Evolutionary conservation across 2,113 vertebrate genomes (phyloP).

Genomic region (Potamarius usumacintae): DNA sequence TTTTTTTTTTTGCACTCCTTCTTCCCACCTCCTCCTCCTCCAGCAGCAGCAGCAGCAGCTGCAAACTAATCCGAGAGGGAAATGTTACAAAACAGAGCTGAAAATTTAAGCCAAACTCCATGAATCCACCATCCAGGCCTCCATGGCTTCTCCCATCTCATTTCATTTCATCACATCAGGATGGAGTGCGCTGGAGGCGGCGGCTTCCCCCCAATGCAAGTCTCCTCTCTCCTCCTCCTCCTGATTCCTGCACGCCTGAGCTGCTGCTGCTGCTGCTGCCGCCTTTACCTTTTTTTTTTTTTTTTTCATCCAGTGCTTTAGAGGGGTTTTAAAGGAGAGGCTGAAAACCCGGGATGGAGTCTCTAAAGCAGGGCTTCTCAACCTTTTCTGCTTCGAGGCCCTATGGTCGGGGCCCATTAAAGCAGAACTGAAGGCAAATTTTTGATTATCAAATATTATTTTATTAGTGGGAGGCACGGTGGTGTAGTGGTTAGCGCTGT

Average conservation of each 20-base stretch:
- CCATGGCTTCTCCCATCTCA: slow-evolving; percentile 67
- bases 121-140: slow-evolving; percentile 72
- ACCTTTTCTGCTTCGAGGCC: too few species aligned
- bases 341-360: slow-evolving; percentile 63
- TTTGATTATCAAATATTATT: too few species aligned
- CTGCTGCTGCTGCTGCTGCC: slow-evolving; percentile 18
- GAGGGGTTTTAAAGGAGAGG: slow-evolving; percentile 63
- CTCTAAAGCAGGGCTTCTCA: too few species aligned
- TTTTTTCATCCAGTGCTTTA: slow-evolving; percentile 46
- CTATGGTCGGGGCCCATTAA: too few species aligned
- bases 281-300: not conserved
- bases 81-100: slow-evolving; percentile 59
- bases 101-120: slow-evolving; percentile 76
- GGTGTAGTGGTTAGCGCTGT: too few species aligned
- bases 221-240: slow-evolving; percentile 55
- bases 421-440: too few species aligned
- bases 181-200: slow-evolving; percentile 43
- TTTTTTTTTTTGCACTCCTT: not conserved
- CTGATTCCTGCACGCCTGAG: slow-evolving; percentile 70
- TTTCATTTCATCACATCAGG: slow-evolving; percentile 67
- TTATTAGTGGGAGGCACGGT: too few species aligned
- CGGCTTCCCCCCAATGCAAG: slow-evolving; percentile 36
- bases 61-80: slow-evolving; percentile 52
- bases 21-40: slow-evolving; percentile 17
- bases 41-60: slow-evolving; percentile 42